phyloP scores from a whole-genome alignment of 2,113 vertebrate genomes.

The Psephotus haematonotus region DNA sequence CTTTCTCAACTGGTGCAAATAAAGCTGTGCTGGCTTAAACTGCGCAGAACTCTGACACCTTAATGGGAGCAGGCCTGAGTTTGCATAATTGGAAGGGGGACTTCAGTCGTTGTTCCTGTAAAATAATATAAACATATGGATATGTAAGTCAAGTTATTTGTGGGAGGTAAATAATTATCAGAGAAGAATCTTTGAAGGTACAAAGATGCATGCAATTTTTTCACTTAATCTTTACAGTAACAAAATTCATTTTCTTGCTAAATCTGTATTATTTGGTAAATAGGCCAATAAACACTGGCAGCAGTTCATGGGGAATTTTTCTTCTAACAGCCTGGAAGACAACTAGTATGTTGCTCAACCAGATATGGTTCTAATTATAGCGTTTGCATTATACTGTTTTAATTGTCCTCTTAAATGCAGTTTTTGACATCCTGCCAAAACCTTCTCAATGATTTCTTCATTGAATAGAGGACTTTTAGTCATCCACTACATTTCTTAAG shows the following conservation, averaged over 20 bases:
- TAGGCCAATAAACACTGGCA: slow-evolving; percentile 52
- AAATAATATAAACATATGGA: neutral
- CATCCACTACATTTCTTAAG: slow-evolving; percentile 64
- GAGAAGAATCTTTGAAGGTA: slow-evolving; percentile 13
- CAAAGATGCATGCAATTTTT: slow-evolving; percentile 32
- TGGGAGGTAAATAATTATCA: slow-evolving; percentile 7
- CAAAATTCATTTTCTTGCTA: slow-evolving; percentile 41
- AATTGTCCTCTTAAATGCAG: slow-evolving; percentile 79
- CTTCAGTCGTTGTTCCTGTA: neutral
- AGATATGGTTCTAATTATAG: slow-evolving; percentile 81
- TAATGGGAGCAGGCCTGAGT: neutral
- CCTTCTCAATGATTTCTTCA: slow-evolving; percentile 75
- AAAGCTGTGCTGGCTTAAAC: neutral
- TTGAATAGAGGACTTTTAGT: slow-evolving; percentile 70
- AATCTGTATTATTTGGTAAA: slow-evolving; percentile 48
- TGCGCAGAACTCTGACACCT: neutral
- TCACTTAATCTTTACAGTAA: slow-evolving; percentile 38
- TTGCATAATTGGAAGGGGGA: neutral
- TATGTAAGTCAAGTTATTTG: neutral
- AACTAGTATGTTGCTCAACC: slow-evolving; percentile 66
- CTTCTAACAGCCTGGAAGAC: slow-evolving; percentile 59
- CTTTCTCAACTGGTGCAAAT: slow-evolving; percentile 16
- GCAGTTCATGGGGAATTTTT: slow-evolving; percentile 54
- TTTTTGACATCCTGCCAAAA: slow-evolving; percentile 75
- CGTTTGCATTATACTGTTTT: slow-evolving; percentile 74